Evolutionary conservation across 2,113 vertebrate species (phyloP), one percentile per base, ranked within the genome.

Genomic region (Ciconia stormi): DNA sequence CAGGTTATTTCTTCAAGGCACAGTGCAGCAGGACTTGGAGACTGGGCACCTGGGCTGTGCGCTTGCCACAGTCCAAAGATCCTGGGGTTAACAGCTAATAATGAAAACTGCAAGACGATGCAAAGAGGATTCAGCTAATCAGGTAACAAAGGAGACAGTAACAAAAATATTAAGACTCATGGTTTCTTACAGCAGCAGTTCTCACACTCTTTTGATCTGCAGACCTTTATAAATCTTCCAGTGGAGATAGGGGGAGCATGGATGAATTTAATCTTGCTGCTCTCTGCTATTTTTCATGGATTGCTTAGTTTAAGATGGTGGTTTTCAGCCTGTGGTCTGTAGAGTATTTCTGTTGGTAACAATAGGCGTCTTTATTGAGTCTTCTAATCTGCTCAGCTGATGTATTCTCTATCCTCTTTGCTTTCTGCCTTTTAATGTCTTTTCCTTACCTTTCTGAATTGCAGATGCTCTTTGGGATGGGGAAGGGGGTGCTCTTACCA

Each of bases 101-200:
- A 22, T 6, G 62, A 53, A 87, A 95, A 58, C 65, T 44, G 63
- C 22, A 0, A n/a, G 73, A 20, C 0, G 6, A 5, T 8, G 29
- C 27, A 72, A 90, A 82, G 89, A 89, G 42, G 87, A 87, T 91
- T 87, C 44, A 5, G 36, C 62, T 80, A 36, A 88, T 46, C 91
- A 87, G 94, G 93, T 97, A 95, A 95, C 55, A 80, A 91, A 85
- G 53, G 71, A 87, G 56, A 67, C 20, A 36, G 76, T 53, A 90
- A 89, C 16, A 76, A 69, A 79, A 93, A 72, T 79, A 65, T 20
- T 56, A 79, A 44, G 59, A 15, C 20, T 56, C 0, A 0, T 16
- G n/a, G 29, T 62, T 93, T 93, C 15, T 7, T 69, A 53, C 3
- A 77, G 70, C 47, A 74, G 66, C 36, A 32, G 17, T 69, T 80